phyloP scores from a whole-genome alignment of 2,888 invertebrate genomes.

The Trichopoda pennipes region DNA sequence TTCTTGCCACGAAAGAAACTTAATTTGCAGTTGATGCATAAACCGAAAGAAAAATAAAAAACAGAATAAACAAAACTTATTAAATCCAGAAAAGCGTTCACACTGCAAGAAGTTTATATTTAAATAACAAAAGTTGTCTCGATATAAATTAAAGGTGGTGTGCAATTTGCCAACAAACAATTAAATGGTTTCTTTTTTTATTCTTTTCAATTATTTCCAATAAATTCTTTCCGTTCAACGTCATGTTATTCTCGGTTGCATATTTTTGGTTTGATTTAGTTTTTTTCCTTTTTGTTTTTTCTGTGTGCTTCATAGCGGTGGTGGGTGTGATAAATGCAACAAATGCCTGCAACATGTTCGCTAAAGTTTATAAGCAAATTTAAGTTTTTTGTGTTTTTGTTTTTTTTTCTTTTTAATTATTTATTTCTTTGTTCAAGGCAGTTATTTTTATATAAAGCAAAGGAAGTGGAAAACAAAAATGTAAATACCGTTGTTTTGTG shows the following conservation, averaged over 20 bases:
- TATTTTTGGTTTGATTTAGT: not conserved
- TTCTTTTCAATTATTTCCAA: constrained; percentile 41
- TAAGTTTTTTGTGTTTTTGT: too few relatives aligned
- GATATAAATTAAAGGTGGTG: not conserved
- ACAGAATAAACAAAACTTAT: constrained; percentile 5
- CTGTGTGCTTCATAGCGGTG: constrained; percentile 4
- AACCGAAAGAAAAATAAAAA: too few relatives aligned
- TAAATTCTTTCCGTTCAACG: constrained; percentile 42
- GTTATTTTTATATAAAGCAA: constrained; percentile 32
- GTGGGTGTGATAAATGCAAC: constrained; percentile 67
- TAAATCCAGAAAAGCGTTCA: constrained; percentile 4
- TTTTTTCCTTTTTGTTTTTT: constrained; percentile 2
- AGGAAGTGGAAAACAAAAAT: constrained; percentile 46
- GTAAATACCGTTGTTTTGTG: constrained; percentile 47
- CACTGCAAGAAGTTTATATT: not conserved
- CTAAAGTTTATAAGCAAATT: constrained; percentile 23
- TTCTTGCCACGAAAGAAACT: constrained; percentile 9
- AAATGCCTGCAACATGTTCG: constrained; percentile 59
- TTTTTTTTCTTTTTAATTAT: not conserved
- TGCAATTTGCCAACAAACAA: constrained; percentile 14
- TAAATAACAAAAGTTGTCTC: constrained; percentile 6
- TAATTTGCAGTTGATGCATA: constrained; percentile 48
- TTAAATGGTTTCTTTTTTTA: constrained; percentile 37
- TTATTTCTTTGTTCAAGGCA: constrained; percentile 24
- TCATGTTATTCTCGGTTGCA: constrained; percentile 34